phyloP scores from a whole-genome alignment of 2,113 vertebrate genomes.

The Irena cyanogastra region DNA sequence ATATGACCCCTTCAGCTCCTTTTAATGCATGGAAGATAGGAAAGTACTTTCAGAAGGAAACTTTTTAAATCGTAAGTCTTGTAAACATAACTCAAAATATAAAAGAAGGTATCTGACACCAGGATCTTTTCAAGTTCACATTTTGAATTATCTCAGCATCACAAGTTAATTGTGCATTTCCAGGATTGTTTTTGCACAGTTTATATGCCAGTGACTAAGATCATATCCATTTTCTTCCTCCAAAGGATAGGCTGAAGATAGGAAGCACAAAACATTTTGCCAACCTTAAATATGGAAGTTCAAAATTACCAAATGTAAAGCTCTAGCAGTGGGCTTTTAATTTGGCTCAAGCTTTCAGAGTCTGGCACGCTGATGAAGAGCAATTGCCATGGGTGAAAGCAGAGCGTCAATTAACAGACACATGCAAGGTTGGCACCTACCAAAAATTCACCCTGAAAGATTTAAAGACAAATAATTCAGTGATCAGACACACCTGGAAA shows the following conservation, averaged over 20 bases:
- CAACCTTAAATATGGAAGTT: constrained; percentile 34
- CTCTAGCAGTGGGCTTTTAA: constrained; percentile 51
- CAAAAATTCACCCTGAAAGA: constrained; percentile 61
- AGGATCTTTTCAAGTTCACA: neutral
- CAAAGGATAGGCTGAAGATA: neutral
- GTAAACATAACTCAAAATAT: neutral
- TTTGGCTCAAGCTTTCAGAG: constrained; percentile 50
- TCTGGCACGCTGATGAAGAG: constrained; percentile 61
- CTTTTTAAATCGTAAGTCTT: neutral
- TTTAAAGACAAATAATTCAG: constrained; percentile 65
- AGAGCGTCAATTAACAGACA: constrained; percentile 67
- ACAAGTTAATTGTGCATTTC: neutral
- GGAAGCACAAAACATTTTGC: constrained; percentile 20
- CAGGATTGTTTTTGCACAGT: neutral
- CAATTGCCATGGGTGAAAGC: constrained; percentile 65
- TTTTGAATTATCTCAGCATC: neutral
- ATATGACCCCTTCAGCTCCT: neutral
- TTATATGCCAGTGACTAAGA: neutral
- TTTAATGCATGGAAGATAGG: neutral
- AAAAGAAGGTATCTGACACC: neutral
- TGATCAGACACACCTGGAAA: constrained; percentile 67
- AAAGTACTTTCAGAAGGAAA: neutral
- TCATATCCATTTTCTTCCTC: neutral
- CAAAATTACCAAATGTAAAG: constrained; percentile 45
- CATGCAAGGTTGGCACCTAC: constrained; percentile 60